Conservation (phyloP, 2,797 vertebrate genomes). For the Mormyrops attenuatus region DNA sequence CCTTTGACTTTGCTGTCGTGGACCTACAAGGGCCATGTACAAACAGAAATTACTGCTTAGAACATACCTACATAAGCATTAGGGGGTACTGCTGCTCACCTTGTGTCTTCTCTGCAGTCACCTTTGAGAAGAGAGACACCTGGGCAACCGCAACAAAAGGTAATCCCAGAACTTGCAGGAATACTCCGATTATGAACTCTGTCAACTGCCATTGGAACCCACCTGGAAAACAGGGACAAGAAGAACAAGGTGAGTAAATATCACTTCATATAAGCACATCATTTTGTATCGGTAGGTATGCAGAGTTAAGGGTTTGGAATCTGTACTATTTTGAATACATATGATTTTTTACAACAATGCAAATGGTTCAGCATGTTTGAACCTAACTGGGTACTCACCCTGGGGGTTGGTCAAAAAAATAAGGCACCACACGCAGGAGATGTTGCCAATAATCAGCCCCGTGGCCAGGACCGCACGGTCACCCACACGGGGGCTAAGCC, state of each 20-base stretch:
- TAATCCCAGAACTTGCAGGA: slow-evolving; percentile 72
- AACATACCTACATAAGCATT: neutral
- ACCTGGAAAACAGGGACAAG: slow-evolving; percentile 36
- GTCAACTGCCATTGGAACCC: slow-evolving; percentile 59
- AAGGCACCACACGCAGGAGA: slow-evolving; percentile 75
- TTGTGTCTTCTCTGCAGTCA: slow-evolving; percentile 72
- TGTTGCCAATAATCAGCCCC: slow-evolving; percentile 69
- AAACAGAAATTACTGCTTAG: neutral
- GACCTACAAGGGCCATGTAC: neutral
- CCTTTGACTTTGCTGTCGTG: neutral
- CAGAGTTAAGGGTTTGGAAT: neutral
- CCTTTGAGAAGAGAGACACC: slow-evolving; percentile 77
- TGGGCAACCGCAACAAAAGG: slow-evolving; percentile 76
- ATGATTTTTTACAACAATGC: too few species aligned
- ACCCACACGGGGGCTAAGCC: slow-evolving; percentile 65
- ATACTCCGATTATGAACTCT: slow-evolving; percentile 73
- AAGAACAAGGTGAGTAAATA: neutral
- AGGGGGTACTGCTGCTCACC: slow-evolving; percentile 50
- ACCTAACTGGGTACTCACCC: slow-evolving; percentile 50
- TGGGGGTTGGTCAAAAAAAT: slow-evolving; percentile 68
- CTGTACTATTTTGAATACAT: neutral
- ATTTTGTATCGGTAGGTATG: neutral
- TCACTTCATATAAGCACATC: neutral
- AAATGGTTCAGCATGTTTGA: neutral
- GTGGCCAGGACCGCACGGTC: slow-evolving; percentile 66